These are phyloP conservation scores for Passerina amoena DNA, from an alignment of 2,113 vertebrate species.

Conservation along the genomic window DNA sequence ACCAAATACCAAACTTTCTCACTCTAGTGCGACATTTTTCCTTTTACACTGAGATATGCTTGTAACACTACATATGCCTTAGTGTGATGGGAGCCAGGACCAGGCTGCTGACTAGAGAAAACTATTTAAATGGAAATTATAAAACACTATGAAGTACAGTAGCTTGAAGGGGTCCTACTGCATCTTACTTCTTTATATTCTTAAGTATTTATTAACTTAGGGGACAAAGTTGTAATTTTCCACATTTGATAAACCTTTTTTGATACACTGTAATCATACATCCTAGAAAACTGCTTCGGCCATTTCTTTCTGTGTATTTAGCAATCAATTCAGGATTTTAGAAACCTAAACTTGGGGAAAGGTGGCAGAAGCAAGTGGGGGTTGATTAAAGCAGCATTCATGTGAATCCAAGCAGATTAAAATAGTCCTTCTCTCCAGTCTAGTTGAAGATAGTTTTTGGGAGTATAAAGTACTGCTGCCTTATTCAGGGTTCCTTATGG, in stretches of 20 bases:
- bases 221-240: background rate
- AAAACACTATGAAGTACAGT: background rate
- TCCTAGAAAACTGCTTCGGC: background rate
- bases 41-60: background rate
- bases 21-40: background rate
- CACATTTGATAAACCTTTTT: background rate
- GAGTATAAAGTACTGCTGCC: background rate
- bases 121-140: background rate
- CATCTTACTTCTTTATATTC: background rate
- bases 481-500: background rate
- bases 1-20: background rate
- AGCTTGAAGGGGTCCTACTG: background rate
- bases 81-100: background rate
- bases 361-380: background rate
- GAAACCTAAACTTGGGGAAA: background rate
- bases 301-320: background rate
- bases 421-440: background rate
- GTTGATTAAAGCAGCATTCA: background rate
- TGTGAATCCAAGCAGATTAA: background rate
- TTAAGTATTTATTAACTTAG: background rate
- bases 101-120: background rate
- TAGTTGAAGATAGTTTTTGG: background rate
- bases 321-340: fast-evolving
- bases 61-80: background rate
- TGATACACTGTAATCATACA: background rate